phyloP scores from a whole-genome alignment of 2,888 invertebrate species.

The Sisyra terminalis region DNA sequence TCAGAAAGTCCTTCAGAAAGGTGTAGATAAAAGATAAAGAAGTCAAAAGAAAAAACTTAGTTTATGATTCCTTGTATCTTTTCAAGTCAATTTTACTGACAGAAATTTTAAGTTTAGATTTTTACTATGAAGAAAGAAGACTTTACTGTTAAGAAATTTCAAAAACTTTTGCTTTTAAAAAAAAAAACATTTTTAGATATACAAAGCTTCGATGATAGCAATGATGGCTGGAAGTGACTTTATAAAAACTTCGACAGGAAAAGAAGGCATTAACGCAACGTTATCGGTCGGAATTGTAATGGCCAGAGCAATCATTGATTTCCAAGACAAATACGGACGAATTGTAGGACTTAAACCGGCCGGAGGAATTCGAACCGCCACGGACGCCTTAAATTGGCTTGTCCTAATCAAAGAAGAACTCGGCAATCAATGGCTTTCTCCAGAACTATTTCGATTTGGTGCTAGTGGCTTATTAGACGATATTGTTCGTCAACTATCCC shows the following conservation, averaged over 20 bases:
- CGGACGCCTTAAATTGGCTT: slow-evolving; percentile 79
- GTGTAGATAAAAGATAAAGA: no score
- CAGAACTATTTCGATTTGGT: slow-evolving; percentile 76
- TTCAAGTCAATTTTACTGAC: no score
- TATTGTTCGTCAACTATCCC: slow-evolving; percentile 41
- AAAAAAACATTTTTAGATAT: slow-evolving; percentile 47
- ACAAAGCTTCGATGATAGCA: slow-evolving; percentile 72
- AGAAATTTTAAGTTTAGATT: no score
- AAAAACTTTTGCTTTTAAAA: no score
- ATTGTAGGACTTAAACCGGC: slow-evolving; percentile 94
- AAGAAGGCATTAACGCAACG: slow-evolving; percentile 90
- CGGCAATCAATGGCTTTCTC: slow-evolving; percentile 72
- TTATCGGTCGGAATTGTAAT: slow-evolving; percentile 82
- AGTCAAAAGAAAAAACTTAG: no score
- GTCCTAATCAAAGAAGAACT: slow-evolving; percentile 67
- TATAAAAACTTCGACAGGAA: slow-evolving; percentile 96
- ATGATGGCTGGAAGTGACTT: slow-evolving; percentile 97
- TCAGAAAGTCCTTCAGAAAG: no score
- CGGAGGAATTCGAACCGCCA: slow-evolving; percentile 78
- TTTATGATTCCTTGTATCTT: no score
- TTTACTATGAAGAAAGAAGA: no score
- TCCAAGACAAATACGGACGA: slow-evolving; percentile 47
- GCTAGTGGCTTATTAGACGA: slow-evolving; percentile 81
- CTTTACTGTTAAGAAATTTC: no score
- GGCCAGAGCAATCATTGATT: slow-evolving; percentile 81